Base-by-base conservation (phyloP, 2,888 invertebrate species). In the Agrochola circellaris region DNA sequence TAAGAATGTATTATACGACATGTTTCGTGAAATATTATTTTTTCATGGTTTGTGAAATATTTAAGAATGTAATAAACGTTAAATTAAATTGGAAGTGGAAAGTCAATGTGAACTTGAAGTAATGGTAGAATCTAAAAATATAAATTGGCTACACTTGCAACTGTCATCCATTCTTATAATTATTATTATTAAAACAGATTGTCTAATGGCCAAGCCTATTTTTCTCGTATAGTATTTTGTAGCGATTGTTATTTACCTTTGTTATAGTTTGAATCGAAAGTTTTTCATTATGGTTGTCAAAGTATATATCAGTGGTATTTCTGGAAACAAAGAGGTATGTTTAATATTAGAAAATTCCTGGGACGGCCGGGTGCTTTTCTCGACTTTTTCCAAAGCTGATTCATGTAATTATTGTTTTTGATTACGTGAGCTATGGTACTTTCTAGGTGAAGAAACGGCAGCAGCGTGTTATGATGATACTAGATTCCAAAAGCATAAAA, bases 361-460 rank as follows among this genome's bases (percentile, higher is more conserved):
- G 92, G 92, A 92, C 90, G 93, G 90, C 95, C 93, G 94, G 95
- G 93, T 90, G 89, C 91, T 92, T 93, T 94, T 92, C 91, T 91
- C 88, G 88, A 91, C 92, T 91, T 93, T 93, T 94, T 92, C 78
- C 62, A 83, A 89, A 88, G 89, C 93, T 95, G 95, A 95, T 94
- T 96, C 95, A 94, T 93, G 90, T 90, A 91, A 90, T 92, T 88
- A 91, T 92, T 93, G 92, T 92, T 93, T 93, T 93, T 91, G 92
- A 93, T 94, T 95, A 95, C 95, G 94, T 95, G 94, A 94, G 91
- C 87, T 87, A 83, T 78, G 62, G 80, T 87, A 86, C 87, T 96
- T 96, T 80, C 77, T 93, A 99, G 99, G 99, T 99, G 87, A 99
- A 99, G 96, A 99, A 99, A 95, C 97, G 99, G 89, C 99, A 99